A percentile compares a stretch with the other conserved stretches of the same genome.
phyloP scores from a whole-genome alignment of 1,140 invertebrate genomes.

The Diabrotica undecimpunctata region DNA sequence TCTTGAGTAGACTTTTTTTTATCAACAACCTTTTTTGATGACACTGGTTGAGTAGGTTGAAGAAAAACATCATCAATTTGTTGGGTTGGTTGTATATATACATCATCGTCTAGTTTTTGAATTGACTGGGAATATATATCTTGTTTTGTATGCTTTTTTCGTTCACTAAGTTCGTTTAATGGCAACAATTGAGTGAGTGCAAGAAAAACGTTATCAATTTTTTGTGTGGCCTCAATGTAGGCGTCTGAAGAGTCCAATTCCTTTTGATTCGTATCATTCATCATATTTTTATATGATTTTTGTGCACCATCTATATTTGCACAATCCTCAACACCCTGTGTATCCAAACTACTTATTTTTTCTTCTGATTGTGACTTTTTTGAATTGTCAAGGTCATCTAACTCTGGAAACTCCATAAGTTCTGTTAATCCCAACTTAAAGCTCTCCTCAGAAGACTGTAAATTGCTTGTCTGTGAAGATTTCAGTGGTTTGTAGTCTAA shows the following conservation, averaged over 20 bases:
- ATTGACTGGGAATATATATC: neutral
- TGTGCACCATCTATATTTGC: too few relatives aligned
- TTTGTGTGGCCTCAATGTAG: neutral
- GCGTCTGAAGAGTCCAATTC: too few relatives aligned
- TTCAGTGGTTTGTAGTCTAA: constrained; percentile 11
- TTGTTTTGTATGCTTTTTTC: constrained; percentile 4
- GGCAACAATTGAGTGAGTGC: constrained; percentile 15
- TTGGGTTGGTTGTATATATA: constrained; percentile 29
- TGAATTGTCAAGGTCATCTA: neutral
- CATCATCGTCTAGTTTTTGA: constrained; percentile 12
- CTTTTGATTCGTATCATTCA: too few relatives aligned
- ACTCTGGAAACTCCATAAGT: constrained; percentile 15
- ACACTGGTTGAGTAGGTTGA: neutral
- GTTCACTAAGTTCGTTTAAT: neutral
- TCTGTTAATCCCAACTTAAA: constrained; percentile 33
- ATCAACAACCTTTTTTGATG: constrained; percentile 10
- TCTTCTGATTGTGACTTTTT: too few relatives aligned
- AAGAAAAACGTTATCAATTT: constrained; percentile 16
- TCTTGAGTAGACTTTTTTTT: constrained; percentile 23
- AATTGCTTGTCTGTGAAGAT: constrained; percentile 11
- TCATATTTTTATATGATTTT: too few relatives aligned
- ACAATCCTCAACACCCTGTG: too few relatives aligned
- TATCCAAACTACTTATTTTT: too few relatives aligned
- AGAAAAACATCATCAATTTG: constrained; percentile 18
- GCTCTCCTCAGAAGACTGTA: constrained; percentile 23